phyloP scores from a whole-genome alignment of 1,140 invertebrate genomes.

The Drosophila aff. region DNA sequence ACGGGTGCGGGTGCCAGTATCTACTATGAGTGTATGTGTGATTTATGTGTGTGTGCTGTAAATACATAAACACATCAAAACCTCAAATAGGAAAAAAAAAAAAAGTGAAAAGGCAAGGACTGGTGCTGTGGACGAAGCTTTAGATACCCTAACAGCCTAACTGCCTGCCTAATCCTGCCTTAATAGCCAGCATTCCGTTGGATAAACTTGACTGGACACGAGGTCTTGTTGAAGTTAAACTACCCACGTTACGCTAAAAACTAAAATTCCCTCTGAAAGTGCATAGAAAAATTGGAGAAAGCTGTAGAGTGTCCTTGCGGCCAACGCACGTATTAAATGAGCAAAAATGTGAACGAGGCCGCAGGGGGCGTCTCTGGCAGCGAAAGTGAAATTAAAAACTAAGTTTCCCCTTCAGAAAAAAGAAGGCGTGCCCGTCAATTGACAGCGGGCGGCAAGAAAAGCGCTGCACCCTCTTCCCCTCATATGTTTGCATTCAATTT shows the following conservation, averaged over 20 bases:
- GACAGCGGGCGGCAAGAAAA: conserved; percentile 25
- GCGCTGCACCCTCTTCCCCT: background rate
- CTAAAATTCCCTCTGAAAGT: background rate
- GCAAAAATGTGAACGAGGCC: conserved; percentile 55
- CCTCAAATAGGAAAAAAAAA: conserved; percentile 57
- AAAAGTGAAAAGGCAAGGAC: too few relatives aligned
- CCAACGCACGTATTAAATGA: conserved; percentile 68
- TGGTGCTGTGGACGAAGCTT: background rate
- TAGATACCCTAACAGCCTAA: conserved; percentile 11
- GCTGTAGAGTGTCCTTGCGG: conserved; percentile 64
- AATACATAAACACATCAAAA: conserved; percentile 80
- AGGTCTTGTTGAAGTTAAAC: background rate
- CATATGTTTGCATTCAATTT: conserved; percentile 69
- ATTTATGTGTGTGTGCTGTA: conserved; percentile 75
- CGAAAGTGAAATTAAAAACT: conserved; percentile 80
- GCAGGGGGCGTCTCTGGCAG: conserved; percentile 19
- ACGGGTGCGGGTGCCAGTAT: conserved; percentile 20
- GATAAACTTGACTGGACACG: too few relatives aligned
- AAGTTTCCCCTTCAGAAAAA: conserved; percentile 40
- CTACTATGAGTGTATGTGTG: conserved; percentile 22
- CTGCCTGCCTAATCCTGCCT: too few relatives aligned
- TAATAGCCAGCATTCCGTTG: too few relatives aligned
- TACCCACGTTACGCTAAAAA: background rate
- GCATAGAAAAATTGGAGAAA: background rate
- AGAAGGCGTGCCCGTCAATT: conserved; percentile 62